These are phyloP conservation scores for Synergus laeviventris DNA, from an alignment of 2,888 invertebrate species.

Conservation along the genomic window DNA sequence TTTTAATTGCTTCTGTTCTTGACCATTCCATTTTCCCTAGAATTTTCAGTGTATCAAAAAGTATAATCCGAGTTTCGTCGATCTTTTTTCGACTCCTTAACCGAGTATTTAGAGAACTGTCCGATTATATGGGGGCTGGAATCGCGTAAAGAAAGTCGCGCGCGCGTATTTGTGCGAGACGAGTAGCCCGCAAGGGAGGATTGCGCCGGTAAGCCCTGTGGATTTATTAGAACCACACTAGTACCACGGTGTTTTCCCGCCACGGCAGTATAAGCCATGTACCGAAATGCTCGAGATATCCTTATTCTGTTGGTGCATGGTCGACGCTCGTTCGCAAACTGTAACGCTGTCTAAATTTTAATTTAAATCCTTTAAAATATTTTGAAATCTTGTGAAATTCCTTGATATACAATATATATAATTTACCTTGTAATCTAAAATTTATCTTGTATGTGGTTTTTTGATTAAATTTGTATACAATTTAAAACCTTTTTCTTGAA, in stretches of 20 bases:
- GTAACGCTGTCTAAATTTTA: too few species aligned
- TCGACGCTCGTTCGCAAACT: constrained; percentile 27
- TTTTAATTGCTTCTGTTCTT: too few species aligned
- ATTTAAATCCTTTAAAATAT: too few species aligned
- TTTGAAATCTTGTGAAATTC: too few species aligned
- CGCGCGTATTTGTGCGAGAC: constrained; percentile 29
- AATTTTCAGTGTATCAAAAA: background rate
- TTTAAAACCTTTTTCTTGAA: too few species aligned
- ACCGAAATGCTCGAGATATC: constrained; percentile 70
- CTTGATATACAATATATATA: too few species aligned
- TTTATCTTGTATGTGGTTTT: too few species aligned
- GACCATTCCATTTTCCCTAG: too few species aligned
- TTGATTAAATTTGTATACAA: too few species aligned
- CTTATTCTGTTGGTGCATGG: constrained; percentile 44
- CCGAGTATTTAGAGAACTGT: constrained; percentile 25
- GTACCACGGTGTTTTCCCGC: constrained; percentile 60
- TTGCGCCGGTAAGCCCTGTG: constrained; percentile 76
- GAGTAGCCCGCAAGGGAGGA: constrained; percentile 74
- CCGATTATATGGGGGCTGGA: background rate
- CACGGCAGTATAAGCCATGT: constrained; percentile 69
- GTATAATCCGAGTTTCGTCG: background rate
- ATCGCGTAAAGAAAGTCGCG: constrained; percentile 21
- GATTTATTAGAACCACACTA: constrained; percentile 76
- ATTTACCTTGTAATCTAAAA: too few species aligned
- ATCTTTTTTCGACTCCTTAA: background rate